Evolutionary conservation across 2,888 invertebrate species (phyloP), one percentile per base, ranked within the genome.

Genomic region (Lathronympha strigana): DNA sequence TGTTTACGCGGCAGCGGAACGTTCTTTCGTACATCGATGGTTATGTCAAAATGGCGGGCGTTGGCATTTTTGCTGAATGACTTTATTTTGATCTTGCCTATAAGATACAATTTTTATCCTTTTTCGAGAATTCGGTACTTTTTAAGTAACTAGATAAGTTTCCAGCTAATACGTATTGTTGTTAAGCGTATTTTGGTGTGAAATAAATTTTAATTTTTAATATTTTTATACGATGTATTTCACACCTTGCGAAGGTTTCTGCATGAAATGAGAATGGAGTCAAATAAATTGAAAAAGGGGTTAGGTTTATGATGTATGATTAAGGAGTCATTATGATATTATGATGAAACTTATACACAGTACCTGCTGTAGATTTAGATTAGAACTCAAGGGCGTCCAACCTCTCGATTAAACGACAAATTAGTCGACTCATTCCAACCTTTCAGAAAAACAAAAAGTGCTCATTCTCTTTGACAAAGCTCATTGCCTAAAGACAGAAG

Each of bases 41-140:
- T 50, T 64, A 51, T 58, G 64, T 64, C 64, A 64, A 64, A 64
- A 60, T 64, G 64, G 64, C 64, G 58, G 64, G 45, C 43, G 25
- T 11, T 64, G 64, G 40, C 45, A 53, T 64, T 60, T 58, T 45
- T 38, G 45, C 51, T 45, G 33, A 36, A 54, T 15, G 28, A n/a
- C 31, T 38, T 57, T 38, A 57, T 50, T 31, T 31, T 9, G 11
- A 11, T 38, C 36, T 38, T 11, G n/a, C 11, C 21, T 4, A 13
- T 21, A 11, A 50, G 21, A 1, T 49, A 6, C 0, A 50, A 15
- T 33, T n/a, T 21, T 33, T 13, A 13, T 17, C 6, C 4, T 43
- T 43, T 25, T 40, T 51, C 5, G 3, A 8, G 13, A 11, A 21
- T 11, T 9, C 6, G 6, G 4, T 28, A 28, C 6, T 3, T 2